Conservation (phyloP, 2,888 invertebrate genomes). For the Drosophila pseudotakahashii region DNA sequence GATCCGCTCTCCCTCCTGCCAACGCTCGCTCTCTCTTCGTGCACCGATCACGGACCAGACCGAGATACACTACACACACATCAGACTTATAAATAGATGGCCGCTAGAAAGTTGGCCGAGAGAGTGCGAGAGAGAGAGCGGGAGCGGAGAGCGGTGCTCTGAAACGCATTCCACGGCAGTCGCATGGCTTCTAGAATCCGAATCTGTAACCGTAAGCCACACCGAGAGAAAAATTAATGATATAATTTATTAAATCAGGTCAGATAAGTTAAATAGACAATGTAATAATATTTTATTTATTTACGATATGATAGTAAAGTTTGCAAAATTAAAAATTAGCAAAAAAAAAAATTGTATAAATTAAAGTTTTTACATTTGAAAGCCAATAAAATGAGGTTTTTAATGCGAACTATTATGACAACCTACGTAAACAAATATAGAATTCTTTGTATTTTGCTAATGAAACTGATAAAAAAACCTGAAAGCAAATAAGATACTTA, state of each 20-base stretch:
- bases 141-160: constrained; percentile 41
- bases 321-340: too few relatives aligned
- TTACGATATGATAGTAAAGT: too few relatives aligned
- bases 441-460: too few relatives aligned
- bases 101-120: constrained; percentile 36
- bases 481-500: background rate
- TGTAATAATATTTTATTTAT: too few relatives aligned
- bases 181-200: constrained; percentile 68
- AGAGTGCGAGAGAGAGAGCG: constrained; percentile 8
- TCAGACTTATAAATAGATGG: constrained; percentile 76
- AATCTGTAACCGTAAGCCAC: constrained; percentile 51
- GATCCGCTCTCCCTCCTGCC: constrained; percentile 2
- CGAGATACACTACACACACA: constrained; percentile 71
- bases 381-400: too few relatives aligned
- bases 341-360: too few relatives aligned
- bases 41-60: constrained; percentile 47
- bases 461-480: too few relatives aligned
- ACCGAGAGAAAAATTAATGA: background rate
- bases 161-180: constrained; percentile 47
- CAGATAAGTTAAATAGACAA: too few relatives aligned
- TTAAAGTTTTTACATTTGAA: too few relatives aligned
- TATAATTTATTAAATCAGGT: too few relatives aligned
- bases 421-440: too few relatives aligned
- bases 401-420: too few relatives aligned
- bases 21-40: constrained; percentile 6